Percentiles rank a stretch among this genome's conserved stretches.
Conservation (phyloP, 1,140 invertebrate genomes). For the Zaprionus capensis region DNA sequence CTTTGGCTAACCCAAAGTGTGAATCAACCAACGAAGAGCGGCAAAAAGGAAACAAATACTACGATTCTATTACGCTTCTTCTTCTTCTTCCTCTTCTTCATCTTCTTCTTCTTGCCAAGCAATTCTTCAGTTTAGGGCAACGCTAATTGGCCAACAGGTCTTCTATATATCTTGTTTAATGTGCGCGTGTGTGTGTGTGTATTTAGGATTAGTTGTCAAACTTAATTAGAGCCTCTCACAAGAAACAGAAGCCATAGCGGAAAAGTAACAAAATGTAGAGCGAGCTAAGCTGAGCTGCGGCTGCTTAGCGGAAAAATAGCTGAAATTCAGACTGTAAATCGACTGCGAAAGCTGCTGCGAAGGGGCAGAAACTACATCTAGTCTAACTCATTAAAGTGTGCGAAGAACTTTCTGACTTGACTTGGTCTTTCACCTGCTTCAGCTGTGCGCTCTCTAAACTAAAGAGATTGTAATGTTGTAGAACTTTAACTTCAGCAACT, state of each 20-base stretch:
- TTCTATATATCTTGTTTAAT: neutral
- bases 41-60: neutral
- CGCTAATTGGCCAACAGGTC: constrained; percentile 29
- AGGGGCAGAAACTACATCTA: neutral
- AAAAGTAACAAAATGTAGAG: constrained; percentile 16
- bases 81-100: neutral
- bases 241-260: constrained; percentile 15
- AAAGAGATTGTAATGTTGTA: neutral
- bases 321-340: neutral
- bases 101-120: neutral
- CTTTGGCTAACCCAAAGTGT: constrained; percentile 38
- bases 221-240: constrained; percentile 34
- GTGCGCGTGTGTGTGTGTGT: neutral
- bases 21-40: constrained; percentile 20
- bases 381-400: neutral
- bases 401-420: neutral
- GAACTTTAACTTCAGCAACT: too few relatives aligned
- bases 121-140: constrained; percentile 16
- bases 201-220: constrained; percentile 36
- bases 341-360: neutral
- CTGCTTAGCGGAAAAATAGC: neutral
- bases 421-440: neutral
- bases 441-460: neutral
- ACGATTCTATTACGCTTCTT: constrained; percentile 11
- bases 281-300: neutral